Base-by-base conservation (phyloP, 2,113 vertebrate species). In the Chaenogobius annularis region DNA sequence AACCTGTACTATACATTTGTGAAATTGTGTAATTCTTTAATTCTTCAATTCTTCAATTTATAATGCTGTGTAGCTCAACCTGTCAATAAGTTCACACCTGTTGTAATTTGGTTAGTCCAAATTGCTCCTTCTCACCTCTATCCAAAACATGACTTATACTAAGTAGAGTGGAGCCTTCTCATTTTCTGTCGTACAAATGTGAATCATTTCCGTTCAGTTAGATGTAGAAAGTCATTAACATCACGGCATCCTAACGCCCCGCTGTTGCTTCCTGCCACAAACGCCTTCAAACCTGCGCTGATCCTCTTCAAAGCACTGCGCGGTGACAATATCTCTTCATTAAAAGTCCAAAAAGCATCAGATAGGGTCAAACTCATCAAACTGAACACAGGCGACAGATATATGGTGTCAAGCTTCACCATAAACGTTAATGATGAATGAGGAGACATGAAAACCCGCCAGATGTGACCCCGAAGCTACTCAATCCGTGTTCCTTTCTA, bases 401-500 rank as follows among this genome's bases (percentile, higher is more conserved):
- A 66, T 46, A 62, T 6, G 12, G 66, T 66, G 68, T 72, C 69
- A 78, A 73, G 62, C 69, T 75, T 35, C 50, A 15, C 62, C 69
- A 52, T 44, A 31, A 70, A 62, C 67, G 37, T 17, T 67, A 55
- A 64, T 68, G 54, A 15, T 73, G 71, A 80, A 73, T 75, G 66
- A 77, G 0, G 3, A 17, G 37, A 50, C n/a, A 50, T 40, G 35
- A 73, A 72, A 80, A 73, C 31, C 44, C 56, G 63, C 35, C 5
- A 46, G 44, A 46, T 66, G 23, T 72, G 75, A 79, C 76, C 78
- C 69, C 37, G 13, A 13, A 19, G 56, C 52, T 59, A 12, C 7
- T 75, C 73, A 83, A 71, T 80, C 65, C 61, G 55, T 54, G 10
- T 46, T 23, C 44, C 4, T 64, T 82, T 69, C 17, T 54, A 0